These are phyloP conservation scores for Phataginus tetradactyla DNA, from an alignment of 2,797 vertebrate genomes.

Conservation along the genomic window DNA sequence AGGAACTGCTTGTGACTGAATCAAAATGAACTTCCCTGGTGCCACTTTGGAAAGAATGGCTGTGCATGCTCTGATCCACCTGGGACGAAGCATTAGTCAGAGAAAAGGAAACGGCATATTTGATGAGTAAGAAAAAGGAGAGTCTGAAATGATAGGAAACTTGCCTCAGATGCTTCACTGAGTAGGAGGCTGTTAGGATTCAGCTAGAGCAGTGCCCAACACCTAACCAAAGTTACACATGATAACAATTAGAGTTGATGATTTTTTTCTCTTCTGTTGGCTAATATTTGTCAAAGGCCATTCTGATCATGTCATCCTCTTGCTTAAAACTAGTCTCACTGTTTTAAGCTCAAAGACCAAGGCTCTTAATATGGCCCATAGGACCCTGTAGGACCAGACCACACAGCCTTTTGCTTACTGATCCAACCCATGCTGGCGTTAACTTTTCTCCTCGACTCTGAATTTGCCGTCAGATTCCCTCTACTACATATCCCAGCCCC, in stretches of 20 bases:
- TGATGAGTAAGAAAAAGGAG: background rate
- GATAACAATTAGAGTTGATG: background rate
- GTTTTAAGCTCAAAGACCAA: background rate
- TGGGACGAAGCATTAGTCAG: background rate
- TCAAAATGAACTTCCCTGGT: background rate
- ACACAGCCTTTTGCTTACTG: fast-evolving
- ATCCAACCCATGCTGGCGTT: fast-evolving
- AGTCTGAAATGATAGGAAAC: background rate
- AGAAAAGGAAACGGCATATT: background rate
- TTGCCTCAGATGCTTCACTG: too few relatives aligned
- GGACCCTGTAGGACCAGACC: background rate
- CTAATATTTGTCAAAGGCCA: background rate
- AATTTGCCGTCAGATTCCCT: background rate
- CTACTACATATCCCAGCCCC: fast-evolving
- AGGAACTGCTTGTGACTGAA: background rate
- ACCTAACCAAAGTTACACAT: too few relatives aligned
- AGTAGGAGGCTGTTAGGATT: background rate
- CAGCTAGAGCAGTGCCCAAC: fast-evolving
- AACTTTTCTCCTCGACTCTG: background rate
- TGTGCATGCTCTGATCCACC: background rate
- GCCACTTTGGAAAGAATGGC: background rate
- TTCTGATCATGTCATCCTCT: background rate
- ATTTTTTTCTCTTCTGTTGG: background rate
- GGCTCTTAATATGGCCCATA: too few relatives aligned
- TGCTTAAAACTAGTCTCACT: background rate